Evolutionary conservation across 2,113 vertebrate species (phyloP), one percentile per base, ranked within the genome.

Genomic region (Sialia sialis): DNA sequence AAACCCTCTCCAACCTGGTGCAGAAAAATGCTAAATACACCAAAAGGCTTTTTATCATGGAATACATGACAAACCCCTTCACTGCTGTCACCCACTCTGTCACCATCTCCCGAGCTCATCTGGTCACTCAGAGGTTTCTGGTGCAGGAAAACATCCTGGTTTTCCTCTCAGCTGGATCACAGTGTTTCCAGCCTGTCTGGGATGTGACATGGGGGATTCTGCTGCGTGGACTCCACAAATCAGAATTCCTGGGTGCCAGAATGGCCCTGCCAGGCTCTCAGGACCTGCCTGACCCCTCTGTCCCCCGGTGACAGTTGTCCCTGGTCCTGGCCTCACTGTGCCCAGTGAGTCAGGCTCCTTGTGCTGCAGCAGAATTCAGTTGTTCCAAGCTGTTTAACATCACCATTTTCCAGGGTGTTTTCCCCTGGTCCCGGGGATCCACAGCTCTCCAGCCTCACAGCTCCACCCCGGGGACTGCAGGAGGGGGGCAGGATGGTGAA

Each of bases 401-500:
- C 30, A 38, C 15, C 1, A 0, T 8, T 3, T 30, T 43, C 14
- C 38, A 15, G 62, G 8, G 4, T 29, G 43, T 12, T 48, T 26
- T 13, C 41, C 54, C 29, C 18, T 5, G 6, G 36, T 46, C 12
- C 55, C 66, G 22, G 26, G 3, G 34, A 21, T 7, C 75, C 36
- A 19, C 46, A 8, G 7, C 67, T 43, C 20, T 30, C 10, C 79
- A 60, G 44, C 66, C 44, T 27, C 56, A 3, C 32, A 29, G 25
- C 20, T 17, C 16, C 20, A 21, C 3, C 5, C 41, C 41, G 29
- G 39, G 39, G 39, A 39, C 39, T 39, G 39, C 39, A 60, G 9
- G 14, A 10, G 21, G 0, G 30, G 15, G 55, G 63, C 21, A 11
- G 36, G 34, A 10, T 0, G 3, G 44, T 0, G 2, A 22, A 6